A percentile compares a stretch with the other conserved stretches of the same genome.
Conservation (phyloP, 2,888 invertebrate species). For the Rhagophthalmus giganteus region DNA sequence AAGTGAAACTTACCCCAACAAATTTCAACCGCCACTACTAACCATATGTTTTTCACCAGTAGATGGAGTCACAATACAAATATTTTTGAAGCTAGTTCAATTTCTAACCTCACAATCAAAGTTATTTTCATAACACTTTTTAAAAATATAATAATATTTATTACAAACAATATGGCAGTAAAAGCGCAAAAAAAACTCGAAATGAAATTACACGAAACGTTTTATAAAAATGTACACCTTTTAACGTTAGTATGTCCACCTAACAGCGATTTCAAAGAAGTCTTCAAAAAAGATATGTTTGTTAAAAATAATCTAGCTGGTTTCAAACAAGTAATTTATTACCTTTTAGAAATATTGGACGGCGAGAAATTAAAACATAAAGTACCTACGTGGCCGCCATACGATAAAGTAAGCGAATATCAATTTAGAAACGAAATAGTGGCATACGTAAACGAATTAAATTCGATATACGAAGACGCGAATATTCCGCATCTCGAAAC, state of each 20-base stretch:
- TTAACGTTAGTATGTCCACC: conserved; percentile 43
- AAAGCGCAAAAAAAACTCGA: conserved; percentile 38
- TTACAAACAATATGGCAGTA: conserved; percentile 20
- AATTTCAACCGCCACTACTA: too few relatives aligned
- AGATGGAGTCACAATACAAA: too few relatives aligned
- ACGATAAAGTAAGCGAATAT: conserved; percentile 43
- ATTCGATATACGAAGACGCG: conserved; percentile 43
- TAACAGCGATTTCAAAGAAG: conserved; percentile 40
- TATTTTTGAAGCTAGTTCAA: too few relatives aligned
- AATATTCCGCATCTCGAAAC: conserved; percentile 46
- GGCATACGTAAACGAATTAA: conserved; percentile 46
- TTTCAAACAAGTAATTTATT: conserved; percentile 48
- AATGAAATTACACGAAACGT: conserved; percentile 41
- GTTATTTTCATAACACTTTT: too few relatives aligned
- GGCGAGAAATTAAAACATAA: conserved; percentile 44
- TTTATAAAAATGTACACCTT: conserved; percentile 45
- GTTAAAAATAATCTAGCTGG: conserved; percentile 49
- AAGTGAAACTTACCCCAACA: too few relatives aligned
- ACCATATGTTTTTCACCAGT: too few relatives aligned
- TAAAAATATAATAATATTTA: background rate
- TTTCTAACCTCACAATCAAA: too few relatives aligned
- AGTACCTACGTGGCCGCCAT: conserved; percentile 45
- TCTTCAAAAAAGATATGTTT: conserved; percentile 51
- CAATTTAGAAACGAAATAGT: conserved; percentile 48
- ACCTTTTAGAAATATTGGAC: conserved; percentile 46